phyloP scores from a whole-genome alignment of 2,888 invertebrate species.

The Pemphredon lugubris region DNA sequence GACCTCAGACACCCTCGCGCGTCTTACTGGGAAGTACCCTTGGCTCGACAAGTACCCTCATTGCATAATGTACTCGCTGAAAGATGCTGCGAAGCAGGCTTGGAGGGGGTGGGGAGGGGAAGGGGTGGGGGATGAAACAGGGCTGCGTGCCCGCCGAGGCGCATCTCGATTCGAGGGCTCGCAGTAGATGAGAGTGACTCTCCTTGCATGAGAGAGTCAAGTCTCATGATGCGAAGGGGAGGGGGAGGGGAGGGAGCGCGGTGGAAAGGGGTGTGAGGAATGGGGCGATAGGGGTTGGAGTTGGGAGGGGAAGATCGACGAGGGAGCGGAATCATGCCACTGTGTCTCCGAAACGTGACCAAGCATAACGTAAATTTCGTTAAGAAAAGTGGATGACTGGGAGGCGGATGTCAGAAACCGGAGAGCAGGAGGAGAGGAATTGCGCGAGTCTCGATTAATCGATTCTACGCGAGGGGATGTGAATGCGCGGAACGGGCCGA shows the following conservation, averaged over 20 bases:
- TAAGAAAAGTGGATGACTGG: slow-evolving; percentile 14
- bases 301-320: neutral
- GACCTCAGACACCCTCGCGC: slow-evolving; percentile 50
- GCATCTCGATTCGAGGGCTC: slow-evolving; percentile 56
- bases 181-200: slow-evolving; percentile 51
- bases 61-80: slow-evolving; percentile 64
- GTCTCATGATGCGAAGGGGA: slow-evolving; percentile 6
- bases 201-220: slow-evolving; percentile 15
- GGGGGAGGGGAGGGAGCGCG: neutral
- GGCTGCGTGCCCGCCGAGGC: slow-evolving; percentile 46
- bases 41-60: slow-evolving; percentile 58
- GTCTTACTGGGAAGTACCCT: slow-evolving; percentile 56
- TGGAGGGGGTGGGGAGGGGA: neutral
- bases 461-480: neutral
- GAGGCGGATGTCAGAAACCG: neutral
- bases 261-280: neutral
- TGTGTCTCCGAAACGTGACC: slow-evolving; percentile 59
- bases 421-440: neutral
- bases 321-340: slow-evolving; percentile 42
- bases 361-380: slow-evolving; percentile 48
- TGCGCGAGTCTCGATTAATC: neutral
- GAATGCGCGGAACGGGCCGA: neutral
- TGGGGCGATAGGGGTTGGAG: neutral
- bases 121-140: slow-evolving; percentile 31
- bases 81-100: slow-evolving; percentile 28